Evolutionary conservation across 2,113 vertebrate species (phyloP).

Genomic region (Macquaria australasica): DNA sequence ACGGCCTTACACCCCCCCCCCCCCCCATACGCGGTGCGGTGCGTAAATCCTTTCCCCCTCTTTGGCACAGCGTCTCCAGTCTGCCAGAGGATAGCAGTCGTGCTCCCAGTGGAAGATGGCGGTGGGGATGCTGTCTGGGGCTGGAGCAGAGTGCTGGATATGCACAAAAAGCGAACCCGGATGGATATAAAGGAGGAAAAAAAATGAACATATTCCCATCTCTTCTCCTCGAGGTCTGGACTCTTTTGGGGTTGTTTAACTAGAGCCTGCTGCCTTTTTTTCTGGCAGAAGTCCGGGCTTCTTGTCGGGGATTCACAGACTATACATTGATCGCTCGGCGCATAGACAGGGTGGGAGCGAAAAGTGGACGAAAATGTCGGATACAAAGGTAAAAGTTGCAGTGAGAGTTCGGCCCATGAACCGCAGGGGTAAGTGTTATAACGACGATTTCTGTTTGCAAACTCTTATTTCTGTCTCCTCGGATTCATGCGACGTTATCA

Average conservation of each 20-base stretch:
- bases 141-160: slow-evolving; percentile 69
- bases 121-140: slow-evolving; percentile 84
- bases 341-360: slow-evolving; percentile 67
- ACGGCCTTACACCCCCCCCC: slow-evolving; percentile 19
- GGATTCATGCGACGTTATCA: slow-evolving; percentile 41
- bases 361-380: slow-evolving; percentile 92
- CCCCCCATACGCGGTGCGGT: slow-evolving; percentile 43
- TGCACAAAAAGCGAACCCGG: slow-evolving; percentile 53
- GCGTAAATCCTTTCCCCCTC: slow-evolving; percentile 54
- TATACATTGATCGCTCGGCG: slow-evolving; percentile 60
- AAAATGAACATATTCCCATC: slow-evolving; percentile 47
- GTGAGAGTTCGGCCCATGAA: slow-evolving; percentile 98
- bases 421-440: slow-evolving; percentile 89
- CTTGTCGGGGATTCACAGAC: slow-evolving; percentile 60
- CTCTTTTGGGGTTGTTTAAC: slow-evolving; percentile 56
- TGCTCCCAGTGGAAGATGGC: slow-evolving; percentile 90
- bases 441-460: neutral
- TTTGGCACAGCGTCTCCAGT: slow-evolving; percentile 56
- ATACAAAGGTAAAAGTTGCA: slow-evolving; percentile 97
- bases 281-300: slow-evolving; percentile 57
- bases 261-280: slow-evolving; percentile 32
- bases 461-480: slow-evolving; percentile 24
- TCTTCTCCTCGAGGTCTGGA: slow-evolving; percentile 62
- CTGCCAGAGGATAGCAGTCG: slow-evolving; percentile 70
- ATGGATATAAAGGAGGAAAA: slow-evolving; percentile 54